Percentiles rank a stretch among this genome's conserved stretches.
Conservation (phyloP, 2,888 invertebrate genomes). For the Eucera pruinosa region DNA sequence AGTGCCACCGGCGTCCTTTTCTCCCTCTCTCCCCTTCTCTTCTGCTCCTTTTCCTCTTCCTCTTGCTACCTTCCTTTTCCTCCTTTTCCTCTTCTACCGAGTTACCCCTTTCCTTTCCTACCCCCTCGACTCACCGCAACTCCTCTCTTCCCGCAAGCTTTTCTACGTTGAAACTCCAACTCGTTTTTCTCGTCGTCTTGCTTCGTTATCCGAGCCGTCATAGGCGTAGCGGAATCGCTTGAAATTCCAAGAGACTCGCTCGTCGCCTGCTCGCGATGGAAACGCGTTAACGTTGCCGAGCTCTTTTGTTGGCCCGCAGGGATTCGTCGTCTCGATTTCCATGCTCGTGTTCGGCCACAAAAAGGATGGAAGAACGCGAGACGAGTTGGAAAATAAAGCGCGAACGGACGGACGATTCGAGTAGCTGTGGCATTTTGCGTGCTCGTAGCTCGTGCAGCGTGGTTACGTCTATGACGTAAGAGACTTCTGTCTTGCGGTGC, state of each 20-base stretch:
- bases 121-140: background rate
- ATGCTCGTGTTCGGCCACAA: background rate
- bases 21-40: conserved; percentile 16
- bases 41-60: conserved; percentile 7
- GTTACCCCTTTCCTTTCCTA: background rate
- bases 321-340: background rate
- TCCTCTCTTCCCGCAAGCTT: conserved; percentile 7
- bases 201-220: conserved; percentile 51
- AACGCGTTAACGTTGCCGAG: background rate
- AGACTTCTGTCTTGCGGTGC: conserved; percentile 4
- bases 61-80: background rate
- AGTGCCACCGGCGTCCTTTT: conserved; percentile 40
- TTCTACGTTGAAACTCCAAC: conserved; percentile 40
- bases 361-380: too few relatives aligned
- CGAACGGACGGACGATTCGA: background rate
- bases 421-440: too few relatives aligned
- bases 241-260: background rate
- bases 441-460: background rate
- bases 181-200: conserved; percentile 53
- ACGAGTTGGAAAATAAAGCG: background rate
- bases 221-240: conserved; percentile 46
- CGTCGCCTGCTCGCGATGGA: too few relatives aligned
- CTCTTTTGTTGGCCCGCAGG: background rate
- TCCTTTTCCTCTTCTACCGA: background rate
- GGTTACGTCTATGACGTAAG: conserved; percentile 33